Base-by-base conservation (phyloP, 2,888 invertebrate genomes). In the Bembecia ichneumoniformis region DNA sequence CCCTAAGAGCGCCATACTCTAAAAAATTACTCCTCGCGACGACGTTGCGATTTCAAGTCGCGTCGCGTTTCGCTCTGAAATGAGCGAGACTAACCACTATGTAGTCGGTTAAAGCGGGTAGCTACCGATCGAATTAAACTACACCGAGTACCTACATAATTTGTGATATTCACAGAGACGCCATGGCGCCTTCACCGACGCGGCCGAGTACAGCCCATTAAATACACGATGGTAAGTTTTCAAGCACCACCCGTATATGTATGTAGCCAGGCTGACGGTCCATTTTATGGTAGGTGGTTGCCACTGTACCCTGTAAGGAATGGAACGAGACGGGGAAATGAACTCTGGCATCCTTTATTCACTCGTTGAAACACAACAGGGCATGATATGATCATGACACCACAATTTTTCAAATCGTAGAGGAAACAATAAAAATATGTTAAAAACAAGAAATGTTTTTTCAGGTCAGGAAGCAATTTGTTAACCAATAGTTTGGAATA, bases 131-230 rank as follows among this genome's bases (percentile, higher is more conserved):
- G n/a, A n/a, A n/a, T n/a, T n/a, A n/a, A n/a, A n/a, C n/a, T n/a
- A 28, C 28, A 28, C 2, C 5, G 7, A 2, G 28, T 11, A 44
- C n/a, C 14, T n/a, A 43, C 13, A 44, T 11, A 7, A 44, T 44
- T 44, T 11, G 16, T 16, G 10, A 44, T 15, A 44, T 44, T 44
- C 64, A 52, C 78, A 87, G 86, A 83, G 86, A 87, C 64, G 86
- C 86, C 55, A 63, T 87, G 77, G 86, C 84, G 62, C 86, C 86
- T 58, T 83, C 86, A 58, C 83, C 86, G 44, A 80, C 86, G 57
- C 81, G 82, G 75, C 76, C 83, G 69, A 80, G 80, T 71, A 83
- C 83, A 77, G 79, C 83, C 66, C 84, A 82, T 66, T 59, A 62
- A 67, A 58, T 51, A 55, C 58, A 59, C 58, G 56, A 60, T 64